Evolutionary conservation across 2,797 vertebrate species (phyloP).

Genomic region (Pachyuromys duprasi): DNA sequence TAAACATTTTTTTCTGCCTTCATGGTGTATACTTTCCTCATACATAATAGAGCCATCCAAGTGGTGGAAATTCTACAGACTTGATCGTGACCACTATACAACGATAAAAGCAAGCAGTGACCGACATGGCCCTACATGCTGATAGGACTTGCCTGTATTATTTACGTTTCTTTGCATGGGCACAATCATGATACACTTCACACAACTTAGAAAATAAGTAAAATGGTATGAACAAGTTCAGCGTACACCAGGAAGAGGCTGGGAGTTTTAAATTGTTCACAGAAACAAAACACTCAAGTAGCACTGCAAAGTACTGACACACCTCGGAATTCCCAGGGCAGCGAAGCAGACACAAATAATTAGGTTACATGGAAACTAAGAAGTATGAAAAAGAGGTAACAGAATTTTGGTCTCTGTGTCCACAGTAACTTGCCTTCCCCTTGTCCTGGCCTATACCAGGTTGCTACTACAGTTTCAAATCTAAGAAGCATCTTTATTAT

Average conservation of each 20-base stretch:
- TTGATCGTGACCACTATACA: neutral
- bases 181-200: neutral
- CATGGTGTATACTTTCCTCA: neutral
- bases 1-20: neutral
- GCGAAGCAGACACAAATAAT: neutral
- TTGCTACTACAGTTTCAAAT: neutral
- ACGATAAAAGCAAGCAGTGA: neutral
- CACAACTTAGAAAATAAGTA: neutral
- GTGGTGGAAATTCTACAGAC: neutral
- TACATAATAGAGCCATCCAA: neutral
- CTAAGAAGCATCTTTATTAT: neutral
- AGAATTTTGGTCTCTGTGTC: neutral
- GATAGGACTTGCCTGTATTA: neutral
- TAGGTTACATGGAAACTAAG: neutral
- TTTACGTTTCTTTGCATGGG: neutral
- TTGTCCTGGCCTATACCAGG: neutral
- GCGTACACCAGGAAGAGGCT: neutral
- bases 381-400: neutral
- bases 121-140: neutral
- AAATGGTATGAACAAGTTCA: neutral
- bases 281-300: neutral
- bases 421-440: neutral
- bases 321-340: neutral
- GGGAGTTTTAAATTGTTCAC: neutral
- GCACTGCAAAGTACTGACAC: neutral